Conservation (phyloP, 92 coral and sea anemone genomes). For the Epizoanthus rinbou region DNA sequence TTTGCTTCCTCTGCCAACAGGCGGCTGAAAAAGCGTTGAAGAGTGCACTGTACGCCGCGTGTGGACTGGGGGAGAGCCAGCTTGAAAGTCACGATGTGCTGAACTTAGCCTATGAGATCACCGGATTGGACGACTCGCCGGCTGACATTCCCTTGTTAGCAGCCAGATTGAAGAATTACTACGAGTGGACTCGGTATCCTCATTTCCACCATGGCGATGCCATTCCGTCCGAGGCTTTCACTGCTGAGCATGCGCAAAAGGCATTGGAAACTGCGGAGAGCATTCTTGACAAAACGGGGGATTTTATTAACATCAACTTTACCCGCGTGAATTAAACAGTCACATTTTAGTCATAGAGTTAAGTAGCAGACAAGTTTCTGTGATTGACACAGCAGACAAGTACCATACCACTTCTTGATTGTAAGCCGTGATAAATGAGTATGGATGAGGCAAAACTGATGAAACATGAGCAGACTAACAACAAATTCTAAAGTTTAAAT, state of each 20-base stretch:
- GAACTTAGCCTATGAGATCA: constrained; percentile 85
- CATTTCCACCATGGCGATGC: constrained; percentile 83
- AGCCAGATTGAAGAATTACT: constrained; percentile 82
- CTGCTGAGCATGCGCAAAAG: constrained; percentile 76
- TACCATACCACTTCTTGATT: too few species aligned
- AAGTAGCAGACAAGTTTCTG: too few species aligned
- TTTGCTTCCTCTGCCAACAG: constrained; percentile 94
- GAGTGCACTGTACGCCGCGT: constrained; percentile 86
- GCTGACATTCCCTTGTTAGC: constrained; percentile 80
- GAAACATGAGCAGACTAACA: too few species aligned
- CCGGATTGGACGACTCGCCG: constrained; percentile 82
- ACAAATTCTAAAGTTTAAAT: too few species aligned
- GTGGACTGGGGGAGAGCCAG: constrained; percentile 90
- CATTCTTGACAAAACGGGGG: constrained; percentile 66
- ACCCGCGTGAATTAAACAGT: constrained; percentile 53
- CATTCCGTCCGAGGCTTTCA: constrained; percentile 84
- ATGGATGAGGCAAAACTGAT: too few species aligned
- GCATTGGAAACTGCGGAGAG: constrained; percentile 74
- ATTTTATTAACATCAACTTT: constrained; percentile 68
- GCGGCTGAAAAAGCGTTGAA: constrained; percentile 90
- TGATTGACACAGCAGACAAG: too few species aligned
- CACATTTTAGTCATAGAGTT: not conserved
- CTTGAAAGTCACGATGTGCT: constrained; percentile 94
- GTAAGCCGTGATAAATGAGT: too few species aligned
- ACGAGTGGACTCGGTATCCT: constrained; percentile 92